Evolutionary conservation across 1,140 invertebrate genomes (phyloP).

Genomic region (Pogonognathellus flavescens): DNA sequence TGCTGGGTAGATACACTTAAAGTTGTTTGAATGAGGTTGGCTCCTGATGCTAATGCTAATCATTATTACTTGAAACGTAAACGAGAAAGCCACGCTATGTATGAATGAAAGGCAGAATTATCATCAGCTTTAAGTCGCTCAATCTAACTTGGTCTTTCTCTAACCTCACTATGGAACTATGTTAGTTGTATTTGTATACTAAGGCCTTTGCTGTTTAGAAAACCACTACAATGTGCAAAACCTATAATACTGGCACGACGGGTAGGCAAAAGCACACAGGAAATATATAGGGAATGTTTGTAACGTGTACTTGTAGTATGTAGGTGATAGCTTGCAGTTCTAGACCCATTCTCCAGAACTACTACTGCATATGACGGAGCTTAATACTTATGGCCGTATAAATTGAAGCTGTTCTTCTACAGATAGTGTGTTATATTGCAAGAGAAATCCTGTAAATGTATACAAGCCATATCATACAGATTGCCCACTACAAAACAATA

Average conservation of each 20-base stretch:
- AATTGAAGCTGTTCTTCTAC: too few relatives aligned
- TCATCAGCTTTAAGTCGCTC: neutral
- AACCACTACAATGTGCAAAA: neutral
- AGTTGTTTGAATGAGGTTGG: neutral
- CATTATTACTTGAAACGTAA: constrained; percentile 2
- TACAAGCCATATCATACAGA: too few relatives aligned
- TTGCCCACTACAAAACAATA: too few relatives aligned
- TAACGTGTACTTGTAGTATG: neutral
- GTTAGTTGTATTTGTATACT: neutral
- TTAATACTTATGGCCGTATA: too few relatives aligned
- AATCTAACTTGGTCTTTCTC: neutral
- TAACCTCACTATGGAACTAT: neutral
- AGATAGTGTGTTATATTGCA: too few relatives aligned
- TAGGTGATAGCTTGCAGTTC: too few relatives aligned
- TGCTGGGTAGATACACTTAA: neutral
- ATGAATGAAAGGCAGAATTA: neutral
- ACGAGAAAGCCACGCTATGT: neutral
- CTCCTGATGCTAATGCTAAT: neutral
- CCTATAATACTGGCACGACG: neutral
- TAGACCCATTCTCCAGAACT: too few relatives aligned
- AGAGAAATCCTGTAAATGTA: too few relatives aligned
- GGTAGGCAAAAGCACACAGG: neutral
- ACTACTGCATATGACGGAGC: too few relatives aligned
- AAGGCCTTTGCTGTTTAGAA: neutral
- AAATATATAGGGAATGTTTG: neutral